These are phyloP conservation scores for Trachythela sp. DNA, from an alignment of 64 coral and sea anemone species.

Conservation along the genomic window DNA sequence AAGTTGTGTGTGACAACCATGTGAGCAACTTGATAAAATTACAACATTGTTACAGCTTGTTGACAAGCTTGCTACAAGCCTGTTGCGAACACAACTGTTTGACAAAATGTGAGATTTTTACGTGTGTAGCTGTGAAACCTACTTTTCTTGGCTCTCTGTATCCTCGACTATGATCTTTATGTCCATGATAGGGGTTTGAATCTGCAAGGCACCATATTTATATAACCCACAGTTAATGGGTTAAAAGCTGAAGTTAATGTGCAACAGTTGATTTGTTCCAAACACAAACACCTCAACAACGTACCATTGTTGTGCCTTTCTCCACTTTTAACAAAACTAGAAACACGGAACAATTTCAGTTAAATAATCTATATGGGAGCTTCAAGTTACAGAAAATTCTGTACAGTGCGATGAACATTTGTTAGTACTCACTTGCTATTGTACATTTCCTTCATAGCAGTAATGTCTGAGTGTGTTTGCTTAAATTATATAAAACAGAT, in stretches of 20 bases:
- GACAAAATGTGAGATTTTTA: neutral
- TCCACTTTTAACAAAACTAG: neutral
- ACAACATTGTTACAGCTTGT: too few species aligned
- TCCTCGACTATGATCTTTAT: neutral
- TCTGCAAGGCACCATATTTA: neutral
- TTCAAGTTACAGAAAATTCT: neutral
- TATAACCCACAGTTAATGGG: too few species aligned
- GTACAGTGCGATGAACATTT: neutral
- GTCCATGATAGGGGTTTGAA: neutral
- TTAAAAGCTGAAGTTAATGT: too few species aligned
- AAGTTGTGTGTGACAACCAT: too few species aligned
- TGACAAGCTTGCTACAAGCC: neutral
- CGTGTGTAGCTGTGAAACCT: neutral
- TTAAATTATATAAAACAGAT: too few species aligned
- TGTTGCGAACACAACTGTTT: too few species aligned
- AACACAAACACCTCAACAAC: too few species aligned
- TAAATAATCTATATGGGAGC: neutral
- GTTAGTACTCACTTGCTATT: neutral
- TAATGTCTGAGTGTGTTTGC: neutral
- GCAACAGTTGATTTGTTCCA: too few species aligned
- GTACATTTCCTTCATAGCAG: neutral
- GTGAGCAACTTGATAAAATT: too few species aligned
- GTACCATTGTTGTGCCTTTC: neutral
- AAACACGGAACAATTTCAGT: neutral
- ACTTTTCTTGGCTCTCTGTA: neutral